Base-by-base conservation (phyloP, 2,113 vertebrate genomes). In the Spermophilus dauricus region DNA sequence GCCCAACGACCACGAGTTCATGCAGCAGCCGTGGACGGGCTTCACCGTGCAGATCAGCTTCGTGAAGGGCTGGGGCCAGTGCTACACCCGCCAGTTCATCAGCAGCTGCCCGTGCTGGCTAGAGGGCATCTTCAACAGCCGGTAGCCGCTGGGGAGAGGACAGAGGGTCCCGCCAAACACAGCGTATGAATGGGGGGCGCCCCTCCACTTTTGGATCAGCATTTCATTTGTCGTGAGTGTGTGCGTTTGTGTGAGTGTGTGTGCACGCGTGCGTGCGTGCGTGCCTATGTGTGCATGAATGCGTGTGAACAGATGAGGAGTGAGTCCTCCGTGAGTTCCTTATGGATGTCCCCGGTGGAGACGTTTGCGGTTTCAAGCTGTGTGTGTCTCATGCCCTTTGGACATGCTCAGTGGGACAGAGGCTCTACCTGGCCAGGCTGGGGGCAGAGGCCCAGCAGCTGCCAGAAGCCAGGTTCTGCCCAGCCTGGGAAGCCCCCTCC, bases 21-120 rank as follows among this genome's bases (percentile, higher is more conserved):
- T 98, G 95, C 99, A 99, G 98, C 99, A 99, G 96, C 99, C 99
- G 0, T 99, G 99, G 98, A 99, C 99, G 0, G 99, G 99, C 93
- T 99, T 99, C 98, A 99, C 99, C 3, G 99, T 99, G 93, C 99
- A 99, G 99, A 99, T 99, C 98, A 99, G 99, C 99, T 99, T 99
- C 81, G 99, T 99, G 97, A 99, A 99, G 98, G 99, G 99, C 98
- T 99, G 99, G 99, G 99, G 99, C 97, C 99, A 99, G 98, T 99
- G 99, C 98, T 99, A 99, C 99, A 99, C 99, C 0, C 99, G 99
- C 98, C 99, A 99, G 98, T 99, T 99, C 96, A 99, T 99, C 99
- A 99, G 99, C 98, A 99, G 99, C 98, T 99, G 99, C 99, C 99
- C 99, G 0, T 99, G 99, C 98, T 99, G 99, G 99, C 97, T 99